phyloP scores from a whole-genome alignment of 2,797 vertebrate genomes.

The Crossoptilon crossoptilon region DNA sequence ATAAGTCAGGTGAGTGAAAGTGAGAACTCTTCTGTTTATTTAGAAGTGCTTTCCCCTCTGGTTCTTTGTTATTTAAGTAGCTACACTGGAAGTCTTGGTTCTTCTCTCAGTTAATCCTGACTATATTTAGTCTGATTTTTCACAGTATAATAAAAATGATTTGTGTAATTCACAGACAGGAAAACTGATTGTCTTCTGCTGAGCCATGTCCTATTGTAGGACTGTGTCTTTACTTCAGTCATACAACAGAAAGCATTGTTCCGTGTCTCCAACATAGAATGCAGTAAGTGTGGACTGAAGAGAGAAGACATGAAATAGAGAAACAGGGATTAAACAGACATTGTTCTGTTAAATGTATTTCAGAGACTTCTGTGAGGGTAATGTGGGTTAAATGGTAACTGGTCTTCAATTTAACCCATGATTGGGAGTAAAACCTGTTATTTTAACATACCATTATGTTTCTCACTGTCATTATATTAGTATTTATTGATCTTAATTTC shows the following conservation, averaged over 20 bases:
- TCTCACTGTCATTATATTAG: not conserved
- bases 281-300: not conserved
- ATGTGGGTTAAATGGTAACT: not conserved
- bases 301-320: not conserved
- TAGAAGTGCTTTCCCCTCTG: not conserved
- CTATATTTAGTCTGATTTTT: not conserved
- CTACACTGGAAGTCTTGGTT: not conserved
- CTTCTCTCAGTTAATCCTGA: not conserved
- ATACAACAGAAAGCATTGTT: not conserved
- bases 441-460: not conserved
- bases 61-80: not conserved
- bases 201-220: not conserved
- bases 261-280: not conserved
- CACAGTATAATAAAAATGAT: not conserved
- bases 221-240: not conserved
- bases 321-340: not conserved
- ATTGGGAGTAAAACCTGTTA: not conserved
- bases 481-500: conserved; percentile 15
- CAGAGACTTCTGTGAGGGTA: not conserved
- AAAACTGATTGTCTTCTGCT: not conserved
- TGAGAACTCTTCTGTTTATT: not conserved
- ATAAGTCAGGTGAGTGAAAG: not conserved
- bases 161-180: not conserved
- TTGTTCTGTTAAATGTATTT: not conserved
- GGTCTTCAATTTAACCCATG: not conserved